Evolutionary conservation across 2,797 vertebrate genomes (phyloP), one percentile per base, ranked within the genome.

Genomic region (Gambelia wislizenii): DNA sequence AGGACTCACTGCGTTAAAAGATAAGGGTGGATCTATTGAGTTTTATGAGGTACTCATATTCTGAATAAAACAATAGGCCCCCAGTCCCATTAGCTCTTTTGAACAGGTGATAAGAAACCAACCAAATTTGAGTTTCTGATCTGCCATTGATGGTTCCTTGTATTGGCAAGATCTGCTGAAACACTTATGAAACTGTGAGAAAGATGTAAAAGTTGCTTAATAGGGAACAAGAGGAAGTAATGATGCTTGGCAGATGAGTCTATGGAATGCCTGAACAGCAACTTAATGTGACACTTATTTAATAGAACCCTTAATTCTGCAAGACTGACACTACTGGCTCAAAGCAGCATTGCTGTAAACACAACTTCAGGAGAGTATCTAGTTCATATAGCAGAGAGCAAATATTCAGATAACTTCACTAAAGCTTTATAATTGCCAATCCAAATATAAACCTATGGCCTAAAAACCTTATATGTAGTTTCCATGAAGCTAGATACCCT

Each of bases 131-230:
- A 85, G 56, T 84, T 75, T 3, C 59, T 0, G 0, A 89, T 86
- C 92, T 92, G 88, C 90, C 91, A 87, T 85, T 89, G 80, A 76
- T 12, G 42, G 18, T 81, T 79, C 70, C 56, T 87, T 90, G 92
- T 89, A 70, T 86, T 0, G 0, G 83, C 91, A 91, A 52, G 42
- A 91, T 94, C 92, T 89, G 79, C 0, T 1, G 82, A 54, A 87
- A 94, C 88, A 82, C 2, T 69, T 70, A 93, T 94, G 91, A 89
- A 94, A 92, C 72, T 77, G 91, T 91, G 89, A 91, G 61, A 91
- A 89, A 91, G 64, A 91, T 49, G 36, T 39, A 91, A 92, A 83
- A 93, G 89, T 69, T 89, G n/a, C 85, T 86, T 93, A 93, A 95
- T 3, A 85, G 89, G 70, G 79, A n/a, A 54, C 52, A 44, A 70